Percentiles rank a stretch among this genome's conserved stretches.
Conservation (phyloP, 2,888 invertebrate species). For the Cheilosia scutellata region DNA sequence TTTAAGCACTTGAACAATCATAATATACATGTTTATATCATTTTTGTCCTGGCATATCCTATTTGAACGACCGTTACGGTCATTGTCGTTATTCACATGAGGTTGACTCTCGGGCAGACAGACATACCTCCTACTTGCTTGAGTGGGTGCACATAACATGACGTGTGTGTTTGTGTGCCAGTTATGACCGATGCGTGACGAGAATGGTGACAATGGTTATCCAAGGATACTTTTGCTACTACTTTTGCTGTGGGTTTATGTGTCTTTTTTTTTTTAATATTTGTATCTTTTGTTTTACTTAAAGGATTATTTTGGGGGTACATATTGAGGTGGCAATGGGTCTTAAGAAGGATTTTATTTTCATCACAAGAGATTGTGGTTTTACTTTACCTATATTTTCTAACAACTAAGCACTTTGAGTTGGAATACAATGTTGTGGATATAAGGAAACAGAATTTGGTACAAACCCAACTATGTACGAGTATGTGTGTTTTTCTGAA, state of each 20-base stretch:
- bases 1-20: slow-evolving; percentile 66
- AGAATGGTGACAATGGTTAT: slow-evolving; percentile 56
- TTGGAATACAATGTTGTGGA: too few species aligned
- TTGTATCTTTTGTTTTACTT: slow-evolving; percentile 48
- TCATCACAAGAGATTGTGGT: background rate
- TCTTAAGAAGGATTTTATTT: slow-evolving; percentile 39
- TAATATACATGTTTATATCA: slow-evolving; percentile 66
- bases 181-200: slow-evolving; percentile 68
- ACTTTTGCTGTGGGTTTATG: background rate
- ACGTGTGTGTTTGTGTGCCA: slow-evolving; percentile 32
- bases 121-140: background rate
- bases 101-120: slow-evolving; percentile 37
- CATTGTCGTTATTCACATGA: slow-evolving; percentile 72
- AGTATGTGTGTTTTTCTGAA: too few species aligned
- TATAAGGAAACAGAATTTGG: too few species aligned
- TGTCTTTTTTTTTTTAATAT: background rate
- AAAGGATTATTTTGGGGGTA: slow-evolving; percentile 49
- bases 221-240: slow-evolving; percentile 13
- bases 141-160: slow-evolving; percentile 2
- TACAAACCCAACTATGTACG: too few species aligned
- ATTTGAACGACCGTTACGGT: slow-evolving; percentile 58
- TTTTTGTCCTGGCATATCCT: slow-evolving; percentile 61
- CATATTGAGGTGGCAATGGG: slow-evolving; percentile 1
- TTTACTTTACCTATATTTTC: background rate
- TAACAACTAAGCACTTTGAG: too few species aligned